A percentile compares a stretch with the other conserved stretches of the same genome.
Conservation (phyloP, 2,888 invertebrate species). For the Liopterus haemorrhoidalis region DNA sequence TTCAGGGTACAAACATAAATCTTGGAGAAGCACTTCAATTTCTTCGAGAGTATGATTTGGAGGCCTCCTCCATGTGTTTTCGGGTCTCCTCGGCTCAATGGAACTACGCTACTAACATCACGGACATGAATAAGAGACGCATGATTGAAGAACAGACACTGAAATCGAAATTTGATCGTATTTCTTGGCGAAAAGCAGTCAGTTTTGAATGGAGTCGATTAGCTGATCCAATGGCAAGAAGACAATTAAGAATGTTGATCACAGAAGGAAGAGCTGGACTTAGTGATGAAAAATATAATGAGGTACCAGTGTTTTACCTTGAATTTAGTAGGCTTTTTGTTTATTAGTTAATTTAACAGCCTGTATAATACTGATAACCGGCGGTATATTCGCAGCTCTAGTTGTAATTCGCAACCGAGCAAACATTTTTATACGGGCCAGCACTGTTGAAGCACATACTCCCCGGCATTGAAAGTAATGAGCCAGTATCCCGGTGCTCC, state of each 20-base stretch:
- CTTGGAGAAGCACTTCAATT: conserved; percentile 65
- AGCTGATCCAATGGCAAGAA: conserved; percentile 57
- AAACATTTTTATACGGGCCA: too few relatives aligned
- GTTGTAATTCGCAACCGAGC: too few relatives aligned
- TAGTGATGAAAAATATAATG: conserved; percentile 65
- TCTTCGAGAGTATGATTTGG: conserved; percentile 64
- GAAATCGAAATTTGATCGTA: conserved; percentile 66
- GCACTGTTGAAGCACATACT: too few relatives aligned
- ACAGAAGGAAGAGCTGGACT: conserved; percentile 69
- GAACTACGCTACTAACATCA: conserved; percentile 72
- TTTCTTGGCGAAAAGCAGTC: conserved; percentile 68
- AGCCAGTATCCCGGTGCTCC: too few relatives aligned
- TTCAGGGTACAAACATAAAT: conserved; percentile 60
- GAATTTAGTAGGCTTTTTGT: too few relatives aligned
- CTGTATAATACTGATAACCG: too few relatives aligned
- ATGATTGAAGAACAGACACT: conserved; percentile 68
- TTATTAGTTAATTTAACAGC: too few relatives aligned
- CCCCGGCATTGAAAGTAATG: too few relatives aligned
- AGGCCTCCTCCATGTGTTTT: conserved; percentile 68
- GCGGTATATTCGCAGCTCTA: too few relatives aligned
- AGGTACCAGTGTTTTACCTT: too few relatives aligned
- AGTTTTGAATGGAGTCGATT: conserved; percentile 64
- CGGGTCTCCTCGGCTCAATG: conserved; percentile 66
- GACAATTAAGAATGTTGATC: conserved; percentile 66
- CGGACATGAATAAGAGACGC: conserved; percentile 61